Evolutionary conservation across 2,113 vertebrate genomes (phyloP).

Genomic region (Rissa tridactyla): DNA sequence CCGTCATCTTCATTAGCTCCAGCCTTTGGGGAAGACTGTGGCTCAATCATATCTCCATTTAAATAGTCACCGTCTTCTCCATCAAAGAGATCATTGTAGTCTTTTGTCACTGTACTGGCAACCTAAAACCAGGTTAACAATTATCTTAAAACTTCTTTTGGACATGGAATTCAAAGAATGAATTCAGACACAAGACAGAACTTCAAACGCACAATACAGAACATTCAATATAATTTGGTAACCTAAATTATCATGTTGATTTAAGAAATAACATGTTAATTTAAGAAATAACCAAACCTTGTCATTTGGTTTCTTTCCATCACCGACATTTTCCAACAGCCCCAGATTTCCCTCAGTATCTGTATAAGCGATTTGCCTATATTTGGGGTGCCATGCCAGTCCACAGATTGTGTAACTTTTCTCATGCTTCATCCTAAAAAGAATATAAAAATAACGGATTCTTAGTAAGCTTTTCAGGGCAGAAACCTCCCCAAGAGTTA

Average conservation of each 20-base stretch:
- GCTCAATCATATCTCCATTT: conserved; percentile 76
- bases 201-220: background rate
- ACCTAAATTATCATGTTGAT: background rate
- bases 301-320: conserved; percentile 56
- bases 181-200: background rate
- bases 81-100: conserved; percentile 88
- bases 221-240: background rate
- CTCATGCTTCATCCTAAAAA: conserved; percentile 89
- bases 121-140: conserved; percentile 52
- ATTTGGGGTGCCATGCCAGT: conserved; percentile 89
- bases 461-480: background rate
- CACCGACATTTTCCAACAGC: conserved; percentile 81
- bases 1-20: conserved; percentile 53
- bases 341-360: conserved; percentile 92
- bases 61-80: conserved; percentile 81
- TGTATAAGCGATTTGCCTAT: conserved; percentile 84
- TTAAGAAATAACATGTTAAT: background rate
- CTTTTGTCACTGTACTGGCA: conserved; percentile 53
- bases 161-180: background rate
- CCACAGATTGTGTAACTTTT: conserved; percentile 88
- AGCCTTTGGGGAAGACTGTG: conserved; percentile 74
- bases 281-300: conserved; percentile 43
- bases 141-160: background rate
- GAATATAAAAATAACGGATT: background rate
- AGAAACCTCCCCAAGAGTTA: background rate